A percentile compares a stretch with the other conserved stretches of the same genome.
Conservation (phyloP, 2,888 invertebrate species). For the Balanococcus diminutus region DNA sequence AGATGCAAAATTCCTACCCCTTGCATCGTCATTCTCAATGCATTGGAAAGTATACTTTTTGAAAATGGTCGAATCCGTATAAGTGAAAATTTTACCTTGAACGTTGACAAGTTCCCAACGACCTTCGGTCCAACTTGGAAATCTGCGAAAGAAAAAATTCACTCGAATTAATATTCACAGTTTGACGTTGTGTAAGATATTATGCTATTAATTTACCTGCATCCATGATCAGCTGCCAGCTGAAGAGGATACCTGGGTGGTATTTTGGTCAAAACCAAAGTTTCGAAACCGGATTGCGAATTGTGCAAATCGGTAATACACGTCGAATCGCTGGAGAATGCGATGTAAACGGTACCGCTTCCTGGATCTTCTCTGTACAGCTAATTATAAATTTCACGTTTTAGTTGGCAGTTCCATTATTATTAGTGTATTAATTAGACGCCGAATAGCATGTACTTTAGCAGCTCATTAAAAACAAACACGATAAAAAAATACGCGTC, state of each 20-base stretch:
- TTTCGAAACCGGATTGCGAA: slow-evolving; percentile 68
- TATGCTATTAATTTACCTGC: slow-evolving; percentile 61
- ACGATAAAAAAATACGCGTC: not conserved
- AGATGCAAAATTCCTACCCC: slow-evolving; percentile 59
- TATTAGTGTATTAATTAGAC: not conserved
- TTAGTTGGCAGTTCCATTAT: not conserved
- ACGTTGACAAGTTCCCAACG: slow-evolving; percentile 68
- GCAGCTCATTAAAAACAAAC: not conserved
- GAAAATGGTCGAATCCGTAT: slow-evolving; percentile 65
- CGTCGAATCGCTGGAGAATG: slow-evolving; percentile 70
- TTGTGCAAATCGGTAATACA: slow-evolving; percentile 66
- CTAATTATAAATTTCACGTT: slow-evolving; percentile 39
- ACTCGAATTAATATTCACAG: not conserved
- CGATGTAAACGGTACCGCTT: slow-evolving; percentile 66
- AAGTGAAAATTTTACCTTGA: slow-evolving; percentile 62
- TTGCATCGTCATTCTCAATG: slow-evolving; percentile 59
- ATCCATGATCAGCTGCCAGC: slow-evolving; percentile 60
- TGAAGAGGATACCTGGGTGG: slow-evolving; percentile 61
- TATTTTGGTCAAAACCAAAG: slow-evolving; percentile 63
- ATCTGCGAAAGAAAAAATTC: slow-evolving; percentile 61
- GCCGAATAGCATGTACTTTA: not conserved
- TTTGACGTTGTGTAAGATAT: no score
- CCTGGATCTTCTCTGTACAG: slow-evolving; percentile 58
- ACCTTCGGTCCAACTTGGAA: slow-evolving; percentile 70
- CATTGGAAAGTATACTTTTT: slow-evolving; percentile 66